Evolutionary conservation across 2,888 invertebrate species (phyloP).

Genomic region (Athrips mouffetella): DNA sequence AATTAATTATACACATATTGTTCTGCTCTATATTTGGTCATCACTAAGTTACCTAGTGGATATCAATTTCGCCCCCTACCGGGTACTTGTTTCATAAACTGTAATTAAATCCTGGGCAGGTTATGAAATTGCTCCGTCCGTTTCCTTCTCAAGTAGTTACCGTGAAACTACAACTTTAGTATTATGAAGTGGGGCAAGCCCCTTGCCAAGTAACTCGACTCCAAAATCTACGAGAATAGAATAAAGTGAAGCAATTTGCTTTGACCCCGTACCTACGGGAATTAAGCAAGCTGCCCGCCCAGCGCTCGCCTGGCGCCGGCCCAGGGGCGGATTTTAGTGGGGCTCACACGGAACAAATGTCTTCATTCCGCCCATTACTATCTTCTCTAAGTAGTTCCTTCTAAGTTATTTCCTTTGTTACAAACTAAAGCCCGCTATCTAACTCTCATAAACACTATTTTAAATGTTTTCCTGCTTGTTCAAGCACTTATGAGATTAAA

Average conservation of each 20-base stretch:
- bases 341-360: slow-evolving; percentile 6
- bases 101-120: slow-evolving; percentile 1
- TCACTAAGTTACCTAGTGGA: background rate
- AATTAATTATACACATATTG: background rate
- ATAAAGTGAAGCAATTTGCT: slow-evolving; percentile 38
- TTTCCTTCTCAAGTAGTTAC: background rate
- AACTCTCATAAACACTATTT: background rate
- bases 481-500: slow-evolving; percentile 15
- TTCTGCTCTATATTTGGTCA: background rate
- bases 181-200: background rate
- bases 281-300: slow-evolving; percentile 35
- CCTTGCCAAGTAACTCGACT: slow-evolving; percentile 11
- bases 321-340: background rate
- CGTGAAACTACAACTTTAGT: slow-evolving; percentile 8
- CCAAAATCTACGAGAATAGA: slow-evolving; percentile 26
- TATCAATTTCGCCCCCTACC: background rate
- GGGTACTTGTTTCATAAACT: background rate
- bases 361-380: slow-evolving; percentile 1
- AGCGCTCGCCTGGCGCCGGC: slow-evolving; percentile 6
- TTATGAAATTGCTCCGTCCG: slow-evolving; percentile 2
- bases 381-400: slow-evolving; percentile 1
- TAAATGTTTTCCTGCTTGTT: background rate
- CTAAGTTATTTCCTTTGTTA: background rate
- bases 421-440: background rate
- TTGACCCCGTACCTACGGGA: slow-evolving; percentile 31